Evolutionary conservation across 2,113 vertebrate genomes (phyloP).

Genomic region (Calyptomena viridis): DNA sequence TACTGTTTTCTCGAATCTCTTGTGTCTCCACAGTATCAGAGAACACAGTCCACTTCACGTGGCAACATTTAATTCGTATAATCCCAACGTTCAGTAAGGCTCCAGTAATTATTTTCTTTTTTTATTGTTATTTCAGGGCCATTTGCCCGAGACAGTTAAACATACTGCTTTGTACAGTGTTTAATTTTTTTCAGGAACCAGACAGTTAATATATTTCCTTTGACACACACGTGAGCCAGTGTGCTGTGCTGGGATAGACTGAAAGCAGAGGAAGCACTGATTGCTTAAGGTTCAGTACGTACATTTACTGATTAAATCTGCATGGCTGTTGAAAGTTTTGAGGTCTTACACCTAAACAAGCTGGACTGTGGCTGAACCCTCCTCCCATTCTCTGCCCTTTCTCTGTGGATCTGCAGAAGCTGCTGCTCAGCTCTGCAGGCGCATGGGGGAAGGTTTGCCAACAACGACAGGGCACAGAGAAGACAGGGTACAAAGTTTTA

Average conservation of each 20-base stretch:
- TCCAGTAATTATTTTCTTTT: background rate
- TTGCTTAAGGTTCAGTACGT: background rate
- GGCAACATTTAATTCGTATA: background rate
- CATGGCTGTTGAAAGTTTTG: background rate
- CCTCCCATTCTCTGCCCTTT: background rate
- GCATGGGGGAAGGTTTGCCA: background rate
- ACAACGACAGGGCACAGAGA: background rate
- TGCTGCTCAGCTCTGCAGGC: background rate
- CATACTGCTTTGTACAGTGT: background rate
- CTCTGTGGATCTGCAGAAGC: background rate
- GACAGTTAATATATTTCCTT: slow-evolving; percentile 4
- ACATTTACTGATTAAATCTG: background rate
- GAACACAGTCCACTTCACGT: background rate
- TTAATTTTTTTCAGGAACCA: background rate
- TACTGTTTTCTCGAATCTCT: background rate
- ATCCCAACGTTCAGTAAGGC: background rate
- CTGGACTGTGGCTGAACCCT: background rate
- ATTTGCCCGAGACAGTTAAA: background rate
- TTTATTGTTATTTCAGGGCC: background rate
- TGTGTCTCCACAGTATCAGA: background rate
- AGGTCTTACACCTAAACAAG: background rate
- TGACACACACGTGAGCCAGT: background rate
- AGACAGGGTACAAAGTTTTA: background rate
- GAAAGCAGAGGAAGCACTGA: background rate
- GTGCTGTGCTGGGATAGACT: background rate